These are phyloP conservation scores for Daboia siamensis DNA, from an alignment of 2,113 vertebrate genomes.

Conservation along the genomic window DNA sequence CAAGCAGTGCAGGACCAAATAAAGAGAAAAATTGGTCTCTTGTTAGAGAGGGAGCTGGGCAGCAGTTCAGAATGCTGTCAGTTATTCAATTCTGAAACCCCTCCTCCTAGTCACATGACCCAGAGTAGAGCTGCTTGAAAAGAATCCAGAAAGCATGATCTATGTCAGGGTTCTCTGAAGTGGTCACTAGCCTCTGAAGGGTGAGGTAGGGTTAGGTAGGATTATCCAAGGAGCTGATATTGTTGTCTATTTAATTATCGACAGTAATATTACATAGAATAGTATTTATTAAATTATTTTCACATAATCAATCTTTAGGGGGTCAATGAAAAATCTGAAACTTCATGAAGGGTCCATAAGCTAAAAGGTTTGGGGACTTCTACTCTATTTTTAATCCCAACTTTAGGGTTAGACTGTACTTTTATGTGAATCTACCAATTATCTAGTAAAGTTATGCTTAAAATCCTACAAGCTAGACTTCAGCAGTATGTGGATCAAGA, in stretches of 20 bases:
- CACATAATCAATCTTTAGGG: background rate
- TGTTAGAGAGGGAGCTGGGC: background rate
- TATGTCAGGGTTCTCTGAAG: background rate
- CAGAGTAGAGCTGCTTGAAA: background rate
- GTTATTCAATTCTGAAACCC: background rate
- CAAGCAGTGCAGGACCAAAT: background rate
- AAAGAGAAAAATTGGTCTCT: background rate
- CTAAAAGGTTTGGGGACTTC: background rate
- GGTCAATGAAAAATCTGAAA: background rate
- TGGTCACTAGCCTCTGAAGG: background rate
- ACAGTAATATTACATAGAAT: background rate
- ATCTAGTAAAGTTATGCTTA: background rate
- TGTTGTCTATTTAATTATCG: background rate
- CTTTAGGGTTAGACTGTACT: background rate
- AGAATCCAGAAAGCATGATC: background rate
- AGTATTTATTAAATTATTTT: background rate
- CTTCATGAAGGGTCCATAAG: background rate
- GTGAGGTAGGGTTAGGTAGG: background rate
- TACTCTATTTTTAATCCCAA: background rate
- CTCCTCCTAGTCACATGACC: background rate
- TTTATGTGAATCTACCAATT: background rate
- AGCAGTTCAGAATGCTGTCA: background rate
- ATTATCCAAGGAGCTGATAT: background rate
- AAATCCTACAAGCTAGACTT: too few species aligned
- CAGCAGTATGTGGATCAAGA: too few species aligned